Evolutionary conservation across 2,888 invertebrate species (phyloP).

Genomic region (Dorcus parallelipipedus): DNA sequence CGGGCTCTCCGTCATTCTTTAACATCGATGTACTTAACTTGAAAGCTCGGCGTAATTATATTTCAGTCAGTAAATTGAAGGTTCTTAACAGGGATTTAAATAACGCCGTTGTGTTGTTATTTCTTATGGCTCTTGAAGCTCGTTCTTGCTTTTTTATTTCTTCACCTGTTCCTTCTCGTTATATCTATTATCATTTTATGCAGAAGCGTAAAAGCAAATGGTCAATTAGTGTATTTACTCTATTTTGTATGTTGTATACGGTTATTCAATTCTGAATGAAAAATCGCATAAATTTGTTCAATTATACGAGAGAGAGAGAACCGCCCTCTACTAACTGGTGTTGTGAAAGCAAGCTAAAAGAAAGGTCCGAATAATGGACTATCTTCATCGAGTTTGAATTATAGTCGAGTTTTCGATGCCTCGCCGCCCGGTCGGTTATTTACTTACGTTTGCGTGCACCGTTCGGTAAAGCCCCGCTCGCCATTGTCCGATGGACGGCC

Average conservation of each 20-base stretch:
- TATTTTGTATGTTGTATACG: too few relatives aligned
- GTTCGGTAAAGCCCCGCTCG: background rate
- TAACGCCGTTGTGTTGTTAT: background rate
- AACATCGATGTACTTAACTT: too few relatives aligned
- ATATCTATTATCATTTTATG: too few relatives aligned
- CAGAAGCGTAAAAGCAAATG: too few relatives aligned
- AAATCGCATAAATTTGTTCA: too few relatives aligned
- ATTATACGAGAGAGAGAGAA: too few relatives aligned
- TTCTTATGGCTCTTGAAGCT: background rate
- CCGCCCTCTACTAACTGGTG: background rate
- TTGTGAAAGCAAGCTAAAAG: background rate
- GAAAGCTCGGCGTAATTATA: too few relatives aligned
- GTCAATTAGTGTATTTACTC: too few relatives aligned
- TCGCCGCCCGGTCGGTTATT: background rate
- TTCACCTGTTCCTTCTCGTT: background rate
- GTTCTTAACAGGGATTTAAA: background rate
- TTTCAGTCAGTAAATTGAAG: background rate
- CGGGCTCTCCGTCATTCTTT: too few relatives aligned
- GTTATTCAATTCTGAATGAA: too few relatives aligned
- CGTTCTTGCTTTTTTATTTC: background rate
- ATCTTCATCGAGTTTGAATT: background rate
- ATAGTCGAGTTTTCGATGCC: background rate
- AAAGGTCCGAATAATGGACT: background rate
- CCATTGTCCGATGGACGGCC: background rate
- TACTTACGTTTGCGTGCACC: background rate